Base-by-base conservation (phyloP, 2,113 vertebrate genomes). In the Pseudorasbora parva region DNA sequence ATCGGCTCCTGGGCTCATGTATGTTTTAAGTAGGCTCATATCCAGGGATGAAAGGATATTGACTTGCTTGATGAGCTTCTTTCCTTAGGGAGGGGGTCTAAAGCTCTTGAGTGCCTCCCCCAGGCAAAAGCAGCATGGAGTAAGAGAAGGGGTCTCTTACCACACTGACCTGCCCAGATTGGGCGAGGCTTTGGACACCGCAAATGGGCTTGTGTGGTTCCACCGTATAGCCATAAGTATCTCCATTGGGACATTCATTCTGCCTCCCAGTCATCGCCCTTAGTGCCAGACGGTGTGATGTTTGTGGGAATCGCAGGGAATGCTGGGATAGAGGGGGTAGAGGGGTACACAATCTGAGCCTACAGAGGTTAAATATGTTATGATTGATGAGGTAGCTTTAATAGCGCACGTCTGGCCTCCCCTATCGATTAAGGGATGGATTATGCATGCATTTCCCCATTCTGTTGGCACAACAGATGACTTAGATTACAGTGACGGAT, bases 11-110 rank as follows among this genome's bases (percentile, higher is more conserved):
- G 88, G 84, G 85, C 91, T 94, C 93, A 94, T 94, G 90, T 92
- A 93, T 92, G 91, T 93, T 94, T 93, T 91, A 94, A 89, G 85
- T 87, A 86, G 76, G 57, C 81, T 90, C 87, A 86, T 86, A 89
- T 90, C 90, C 0, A 8, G 80, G 49, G 82, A 82, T 82, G 78
- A 11, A 82, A 75, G 72, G 57, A 78, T 92, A 94, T 94, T 91
- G 92, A 94, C 91, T 81, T 86, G 86, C 90, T 86, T 87, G 89
- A 92, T 91, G 89, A 91, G 90, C 91, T 91, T 87, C 30, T 88
- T 89, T 89, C 90, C 90, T 88, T 81, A 81, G 86, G 87, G 89
- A 93, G 81, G 66, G 14, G 84, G 88, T 78, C 79, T 90, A 88
- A 89, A 91, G 88, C 92, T 89, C 87, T 73, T 74, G 25, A 83